Conservation (phyloP, 2,888 invertebrate species). For the Craniophora ligustri region DNA sequence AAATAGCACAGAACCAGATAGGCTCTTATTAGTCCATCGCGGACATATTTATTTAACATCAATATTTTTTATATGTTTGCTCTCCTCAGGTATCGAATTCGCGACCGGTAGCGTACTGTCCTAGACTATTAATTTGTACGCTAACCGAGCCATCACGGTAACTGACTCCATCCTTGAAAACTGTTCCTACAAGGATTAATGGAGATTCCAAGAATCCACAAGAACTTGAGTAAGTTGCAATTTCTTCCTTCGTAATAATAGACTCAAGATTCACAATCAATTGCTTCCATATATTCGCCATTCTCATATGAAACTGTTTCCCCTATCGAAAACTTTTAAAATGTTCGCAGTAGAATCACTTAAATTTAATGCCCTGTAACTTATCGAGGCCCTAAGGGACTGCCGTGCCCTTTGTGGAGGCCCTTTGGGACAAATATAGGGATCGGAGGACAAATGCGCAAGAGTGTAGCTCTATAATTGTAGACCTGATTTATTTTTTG, state of each 20-base stretch:
- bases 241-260: conserved; percentile 3
- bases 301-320: conserved; percentile 46
- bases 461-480: conserved; percentile 60
- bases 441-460: conserved; percentile 69
- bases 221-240: too few species aligned
- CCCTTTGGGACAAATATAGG: conserved; percentile 62
- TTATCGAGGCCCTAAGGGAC: conserved; percentile 71
- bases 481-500: conserved; percentile 52
- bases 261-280: conserved; percentile 19
- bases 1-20: too few species aligned
- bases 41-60: too few species aligned
- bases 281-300: conserved; percentile 24
- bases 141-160: too few species aligned
- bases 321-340: conserved; percentile 71
- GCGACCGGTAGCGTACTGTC: too few species aligned
- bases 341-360: conserved; percentile 78
- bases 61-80: too few species aligned
- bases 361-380: conserved; percentile 84
- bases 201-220: too few species aligned
- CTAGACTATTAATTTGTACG: too few species aligned
- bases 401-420: conserved; percentile 71
- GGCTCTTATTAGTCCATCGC: too few species aligned
- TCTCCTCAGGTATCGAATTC: too few species aligned
- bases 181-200: too few species aligned
- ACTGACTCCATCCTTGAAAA: too few species aligned